Evolutionary conservation across 2,888 invertebrate species (phyloP).

Genomic region (Agriotes lineatus): DNA sequence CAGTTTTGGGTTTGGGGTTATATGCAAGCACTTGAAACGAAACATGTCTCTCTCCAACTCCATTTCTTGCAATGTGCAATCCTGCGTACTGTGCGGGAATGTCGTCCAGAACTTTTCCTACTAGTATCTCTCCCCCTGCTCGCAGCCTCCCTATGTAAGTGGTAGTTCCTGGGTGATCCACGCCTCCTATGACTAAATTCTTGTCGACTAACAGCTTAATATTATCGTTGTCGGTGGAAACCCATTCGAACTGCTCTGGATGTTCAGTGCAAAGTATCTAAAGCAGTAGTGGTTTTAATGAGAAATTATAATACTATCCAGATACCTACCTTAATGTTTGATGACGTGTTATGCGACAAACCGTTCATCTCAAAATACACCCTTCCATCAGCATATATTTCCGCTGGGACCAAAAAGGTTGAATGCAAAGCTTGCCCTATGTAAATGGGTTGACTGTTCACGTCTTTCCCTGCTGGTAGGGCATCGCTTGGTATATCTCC

Average conservation of each 20-base stretch:
- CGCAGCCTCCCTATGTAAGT: slow-evolving; percentile 27
- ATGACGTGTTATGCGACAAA: neutral
- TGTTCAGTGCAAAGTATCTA: slow-evolving; percentile 31
- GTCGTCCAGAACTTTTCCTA: slow-evolving; percentile 29
- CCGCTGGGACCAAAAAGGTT: slow-evolving; percentile 24
- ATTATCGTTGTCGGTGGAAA: slow-evolving; percentile 1
- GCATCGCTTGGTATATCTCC: slow-evolving; percentile 4
- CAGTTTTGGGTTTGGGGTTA: neutral
- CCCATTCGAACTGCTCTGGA: slow-evolving; percentile 33
- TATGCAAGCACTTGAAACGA: slow-evolving; percentile 20
- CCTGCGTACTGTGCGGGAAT: slow-evolving; percentile 7
- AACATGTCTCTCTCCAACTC: neutral
- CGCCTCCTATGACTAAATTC: slow-evolving; percentile 23
- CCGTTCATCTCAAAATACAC: slow-evolving; percentile 29
- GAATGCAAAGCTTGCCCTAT: slow-evolving; percentile 4
- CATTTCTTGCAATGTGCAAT: slow-evolving; percentile 15
- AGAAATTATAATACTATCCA: neutral
- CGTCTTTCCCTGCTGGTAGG: neutral
- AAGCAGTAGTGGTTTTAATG: too few relatives aligned
- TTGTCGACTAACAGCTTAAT: slow-evolving; percentile 8
- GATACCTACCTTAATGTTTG: slow-evolving; percentile 21
- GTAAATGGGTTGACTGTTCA: neutral
- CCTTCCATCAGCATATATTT: slow-evolving; percentile 16
- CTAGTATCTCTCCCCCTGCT: slow-evolving; percentile 7
- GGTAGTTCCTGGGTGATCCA: slow-evolving; percentile 22